These are phyloP conservation scores for Lithobates sylvaticus DNA, from an alignment of 2,797 vertebrate genomes.

Conservation along the genomic window DNA sequence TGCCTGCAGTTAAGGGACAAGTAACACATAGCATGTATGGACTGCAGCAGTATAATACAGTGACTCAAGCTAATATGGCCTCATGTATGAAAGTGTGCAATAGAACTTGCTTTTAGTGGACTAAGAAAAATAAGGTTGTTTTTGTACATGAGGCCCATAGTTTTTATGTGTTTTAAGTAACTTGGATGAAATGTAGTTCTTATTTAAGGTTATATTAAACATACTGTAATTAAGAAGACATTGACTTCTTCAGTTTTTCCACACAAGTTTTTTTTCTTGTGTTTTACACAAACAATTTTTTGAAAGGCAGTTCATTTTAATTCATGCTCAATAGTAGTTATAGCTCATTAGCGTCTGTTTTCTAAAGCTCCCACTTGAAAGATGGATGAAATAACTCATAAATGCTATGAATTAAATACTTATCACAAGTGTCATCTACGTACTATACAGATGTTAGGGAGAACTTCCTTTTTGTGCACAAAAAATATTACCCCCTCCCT, in stretches of 20 bases:
- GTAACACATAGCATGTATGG: neutral
- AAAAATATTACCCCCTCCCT: no score
- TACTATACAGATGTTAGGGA: neutral
- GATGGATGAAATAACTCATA: neutral
- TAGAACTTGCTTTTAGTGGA: neutral
- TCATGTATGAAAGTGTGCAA: neutral
- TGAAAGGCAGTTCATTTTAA: neutral
- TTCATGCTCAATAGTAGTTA: neutral
- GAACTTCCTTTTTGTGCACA: no score
- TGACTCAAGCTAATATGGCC: neutral
- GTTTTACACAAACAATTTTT: neutral
- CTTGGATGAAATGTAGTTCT: neutral
- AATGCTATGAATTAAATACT: neutral
- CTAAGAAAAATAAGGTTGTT: neutral
- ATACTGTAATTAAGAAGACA: neutral
- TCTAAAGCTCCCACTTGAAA: neutral
- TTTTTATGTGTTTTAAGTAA: constrained; percentile 17
- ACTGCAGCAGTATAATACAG: neutral
- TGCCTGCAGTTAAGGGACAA: neutral
- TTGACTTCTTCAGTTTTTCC: neutral
- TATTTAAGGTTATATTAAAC: neutral
- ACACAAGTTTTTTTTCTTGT: neutral
- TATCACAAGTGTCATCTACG: neutral
- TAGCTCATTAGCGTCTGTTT: neutral
- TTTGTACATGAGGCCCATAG: neutral